Evolutionary conservation across 2,113 vertebrate genomes (phyloP).

Genomic region (Tetrax tetrax): DNA sequence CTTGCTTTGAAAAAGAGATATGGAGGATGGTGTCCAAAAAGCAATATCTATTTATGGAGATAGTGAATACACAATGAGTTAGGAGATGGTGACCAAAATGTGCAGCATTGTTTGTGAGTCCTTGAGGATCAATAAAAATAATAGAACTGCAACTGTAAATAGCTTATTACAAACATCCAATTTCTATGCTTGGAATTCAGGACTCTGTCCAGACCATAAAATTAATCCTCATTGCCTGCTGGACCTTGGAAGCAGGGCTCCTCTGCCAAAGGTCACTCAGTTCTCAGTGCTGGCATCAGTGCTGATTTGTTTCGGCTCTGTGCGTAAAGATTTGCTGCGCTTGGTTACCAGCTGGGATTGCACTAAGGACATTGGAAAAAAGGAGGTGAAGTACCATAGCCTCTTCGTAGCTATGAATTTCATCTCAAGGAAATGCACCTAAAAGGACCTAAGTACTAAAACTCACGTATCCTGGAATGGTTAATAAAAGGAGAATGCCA

Average conservation of each 20-base stretch:
- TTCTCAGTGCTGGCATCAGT: constrained; percentile 34
- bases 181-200: constrained; percentile 59
- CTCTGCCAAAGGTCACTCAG: constrained; percentile 43
- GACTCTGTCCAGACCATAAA: constrained; percentile 50
- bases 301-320: background rate
- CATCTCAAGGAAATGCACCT: background rate
- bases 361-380: background rate
- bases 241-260: constrained; percentile 19
- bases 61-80: background rate
- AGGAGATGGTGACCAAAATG: constrained; percentile 29
- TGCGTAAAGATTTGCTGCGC: constrained; percentile 14
- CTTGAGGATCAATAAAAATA: constrained; percentile 59
- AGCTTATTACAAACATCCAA: constrained; percentile 50
- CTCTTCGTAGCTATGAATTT: background rate
- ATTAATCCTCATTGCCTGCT: constrained; percentile 39
- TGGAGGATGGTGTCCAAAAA: background rate
- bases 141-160: constrained; percentile 59
- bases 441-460: background rate
- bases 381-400: background rate
- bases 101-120: constrained; percentile 36
- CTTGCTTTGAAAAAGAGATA: background rate
- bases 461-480: background rate
- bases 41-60: constrained; percentile 24
- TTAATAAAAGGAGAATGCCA: background rate
- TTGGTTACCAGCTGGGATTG: background rate